Evolutionary conservation across 2,113 vertebrate species (phyloP), one percentile per base, ranked within the genome.

Genomic region (Corvus cornix): DNA sequence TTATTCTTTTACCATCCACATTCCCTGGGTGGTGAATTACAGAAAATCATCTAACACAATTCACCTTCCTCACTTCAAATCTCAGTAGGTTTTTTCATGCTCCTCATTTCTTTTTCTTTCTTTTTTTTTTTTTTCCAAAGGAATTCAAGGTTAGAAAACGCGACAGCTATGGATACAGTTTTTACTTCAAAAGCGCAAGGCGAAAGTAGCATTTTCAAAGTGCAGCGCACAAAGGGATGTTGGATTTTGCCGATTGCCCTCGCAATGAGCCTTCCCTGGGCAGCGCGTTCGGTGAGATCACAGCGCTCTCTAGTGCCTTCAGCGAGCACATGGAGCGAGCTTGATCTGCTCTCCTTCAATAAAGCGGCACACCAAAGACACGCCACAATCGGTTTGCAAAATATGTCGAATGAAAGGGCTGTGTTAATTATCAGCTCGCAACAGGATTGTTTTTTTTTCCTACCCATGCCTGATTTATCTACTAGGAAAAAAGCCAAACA

Each of bases 261-360:
- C 7, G 20, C 46, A 33, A 9, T 9, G 58, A 84, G 56, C 46
- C 7, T 23, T 39, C 13, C 11, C 26, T 2, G n/a, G 5, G 49
- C 22, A 17, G 30, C 4, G 59, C 23, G 13, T 96, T 98, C 20
- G 35, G 74, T 60, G 95, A 96, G 92, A 87, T 95, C 81, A 48
- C 93, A 96, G 96, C 97, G 97, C 98, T 97, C 98, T 98, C 98
- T 98, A 94, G 97, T 97, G 98, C 64, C 44, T 37, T 10, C 6
- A 53, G 39, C 15, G 31, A 33, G 89, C 52, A 90, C 43, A 37
- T 2, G 23, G 53, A 27, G 43, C 33, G 22, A 76, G 8, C 22
- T 5, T 1, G 3, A 22, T 6, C 16, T 8, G 2, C 11, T 23
- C 4, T 3, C 17, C 53, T 75, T 31, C 7, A 60, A 49, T 16